Evolutionary conservation across 1,140 invertebrate species (phyloP), one percentile per base, ranked within the genome.

Genomic region (Apocrypta bakeri): DNA sequence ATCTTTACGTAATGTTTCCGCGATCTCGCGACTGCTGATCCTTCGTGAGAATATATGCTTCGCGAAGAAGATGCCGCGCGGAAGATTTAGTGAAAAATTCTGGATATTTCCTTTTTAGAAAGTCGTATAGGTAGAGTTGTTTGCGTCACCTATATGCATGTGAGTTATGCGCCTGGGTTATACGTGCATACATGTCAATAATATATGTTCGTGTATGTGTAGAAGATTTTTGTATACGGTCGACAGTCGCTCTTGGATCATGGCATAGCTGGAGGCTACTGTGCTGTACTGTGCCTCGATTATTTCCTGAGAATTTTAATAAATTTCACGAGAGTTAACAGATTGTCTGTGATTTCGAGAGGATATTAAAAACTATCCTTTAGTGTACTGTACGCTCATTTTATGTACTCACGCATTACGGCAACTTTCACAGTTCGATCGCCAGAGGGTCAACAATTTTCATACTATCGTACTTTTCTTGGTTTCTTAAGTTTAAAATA

Each of bases 391-490:
- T 4, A 3, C 48, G 21, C 17, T 56, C 7, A 21, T 21, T 56
- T 17, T 56, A 42, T 12, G 40, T 42, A 12, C 11, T 7, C 40
- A 42, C 3, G 40, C 7, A 12, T 1, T 17, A 11, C 14, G 4
- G 31, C n/a, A 72, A 42, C 69, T 72, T 72, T 72, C 69, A 37
- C 37, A 37, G n/a, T 72, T 72, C 33, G 69, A 72, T 72, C 37
- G n/a, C 68, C 21, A 3, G 21, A 40, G 69, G 69, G 69, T 24
- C 69, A 11, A 9, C 33, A 21, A 21, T 72, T 42, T 42, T 29
- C 69, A 37, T 40, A 14, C 40, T 72, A 72, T 8, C 17, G 1
- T 21, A 56, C 48, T 42, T 72, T 42, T 25, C 21, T 42, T 12
- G 69, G 42, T 56, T 17, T 6, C 1, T 2, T 56, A 56, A n/a